Evolutionary conservation across 2,113 vertebrate species (phyloP).

Genomic region (Platysteira castanea): DNA sequence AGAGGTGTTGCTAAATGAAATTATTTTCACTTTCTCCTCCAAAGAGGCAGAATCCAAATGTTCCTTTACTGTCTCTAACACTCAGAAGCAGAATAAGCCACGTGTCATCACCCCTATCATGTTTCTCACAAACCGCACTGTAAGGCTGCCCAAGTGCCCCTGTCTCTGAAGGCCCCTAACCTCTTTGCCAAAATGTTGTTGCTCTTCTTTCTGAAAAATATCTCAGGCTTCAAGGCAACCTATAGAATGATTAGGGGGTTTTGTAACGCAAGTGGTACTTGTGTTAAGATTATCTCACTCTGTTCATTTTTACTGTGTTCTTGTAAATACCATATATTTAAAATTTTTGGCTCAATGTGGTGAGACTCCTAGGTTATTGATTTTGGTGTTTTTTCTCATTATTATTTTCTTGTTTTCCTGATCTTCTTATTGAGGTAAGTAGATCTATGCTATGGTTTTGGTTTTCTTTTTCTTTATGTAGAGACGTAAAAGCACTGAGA

Average conservation of each 20-base stretch:
- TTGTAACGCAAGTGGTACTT: background rate
- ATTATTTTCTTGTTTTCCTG: background rate
- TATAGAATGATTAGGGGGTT: fast-evolving
- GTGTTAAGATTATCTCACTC: background rate
- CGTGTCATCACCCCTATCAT: background rate
- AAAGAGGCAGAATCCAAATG: background rate
- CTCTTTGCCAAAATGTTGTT: background rate
- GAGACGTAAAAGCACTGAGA: background rate
- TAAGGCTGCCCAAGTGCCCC: background rate
- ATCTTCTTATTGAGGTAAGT: background rate
- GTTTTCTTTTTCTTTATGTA: background rate
- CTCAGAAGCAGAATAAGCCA: background rate
- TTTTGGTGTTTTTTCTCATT: background rate
- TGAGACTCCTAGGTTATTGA: background rate
- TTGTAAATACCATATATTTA: background rate
- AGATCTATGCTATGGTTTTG: background rate
- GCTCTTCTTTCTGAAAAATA: background rate
- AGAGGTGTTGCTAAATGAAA: background rate
- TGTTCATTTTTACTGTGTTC: background rate
- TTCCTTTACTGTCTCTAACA: background rate
- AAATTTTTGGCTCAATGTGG: background rate
- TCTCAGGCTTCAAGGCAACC: background rate
- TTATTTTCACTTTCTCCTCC: background rate
- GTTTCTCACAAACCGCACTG: background rate
- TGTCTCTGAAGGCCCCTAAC: background rate